phyloP scores from a whole-genome alignment of 1,140 invertebrate genomes.

The Sitodiplosis mosellana region DNA sequence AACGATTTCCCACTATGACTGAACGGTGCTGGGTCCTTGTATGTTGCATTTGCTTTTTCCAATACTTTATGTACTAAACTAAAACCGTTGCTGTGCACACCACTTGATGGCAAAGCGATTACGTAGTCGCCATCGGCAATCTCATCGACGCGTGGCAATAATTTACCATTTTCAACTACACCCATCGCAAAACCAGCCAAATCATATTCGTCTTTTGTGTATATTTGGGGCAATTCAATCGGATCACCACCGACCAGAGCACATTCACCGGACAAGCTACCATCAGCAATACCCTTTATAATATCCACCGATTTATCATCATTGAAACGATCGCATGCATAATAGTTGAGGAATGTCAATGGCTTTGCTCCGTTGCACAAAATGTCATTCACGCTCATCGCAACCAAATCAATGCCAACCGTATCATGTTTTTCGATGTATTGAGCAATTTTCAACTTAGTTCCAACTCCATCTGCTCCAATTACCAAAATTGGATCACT shows the following conservation, averaged over 20 bases:
- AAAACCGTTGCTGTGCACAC: conserved; percentile 92
- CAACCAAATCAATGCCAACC: conserved; percentile 89
- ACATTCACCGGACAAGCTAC: conserved; percentile 65
- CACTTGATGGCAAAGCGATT: conserved; percentile 73
- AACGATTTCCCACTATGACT: conserved; percentile 38
- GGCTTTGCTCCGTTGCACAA: conserved; percentile 87
- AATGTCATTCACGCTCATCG: conserved; percentile 99
- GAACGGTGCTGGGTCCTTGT: conserved; percentile 60
- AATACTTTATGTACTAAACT: conserved; percentile 80
- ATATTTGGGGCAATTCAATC: conserved; percentile 93
- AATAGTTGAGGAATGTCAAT: conserved; percentile 90
- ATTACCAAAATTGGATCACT: conserved; percentile 77
- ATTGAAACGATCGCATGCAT: conserved; percentile 70
- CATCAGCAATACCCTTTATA: conserved; percentile 64
- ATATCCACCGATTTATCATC: conserved; percentile 50
- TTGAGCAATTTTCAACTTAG: conserved; percentile 88
- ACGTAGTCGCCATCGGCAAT: conserved; percentile 64
- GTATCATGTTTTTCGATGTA: conserved; percentile 53
- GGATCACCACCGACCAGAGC: conserved; percentile 89
- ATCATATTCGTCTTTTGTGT: conserved; percentile 71
- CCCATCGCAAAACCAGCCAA: conserved; percentile 91
- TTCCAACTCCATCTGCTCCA: conserved; percentile 93
- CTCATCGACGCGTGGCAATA: conserved; percentile 52
- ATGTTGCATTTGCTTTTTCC: conserved; percentile 40
- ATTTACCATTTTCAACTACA: conserved; percentile 54